These are phyloP conservation scores for Salvelinus alpinus DNA, from an alignment of 2,113 vertebrate species.

Conservation along the genomic window DNA sequence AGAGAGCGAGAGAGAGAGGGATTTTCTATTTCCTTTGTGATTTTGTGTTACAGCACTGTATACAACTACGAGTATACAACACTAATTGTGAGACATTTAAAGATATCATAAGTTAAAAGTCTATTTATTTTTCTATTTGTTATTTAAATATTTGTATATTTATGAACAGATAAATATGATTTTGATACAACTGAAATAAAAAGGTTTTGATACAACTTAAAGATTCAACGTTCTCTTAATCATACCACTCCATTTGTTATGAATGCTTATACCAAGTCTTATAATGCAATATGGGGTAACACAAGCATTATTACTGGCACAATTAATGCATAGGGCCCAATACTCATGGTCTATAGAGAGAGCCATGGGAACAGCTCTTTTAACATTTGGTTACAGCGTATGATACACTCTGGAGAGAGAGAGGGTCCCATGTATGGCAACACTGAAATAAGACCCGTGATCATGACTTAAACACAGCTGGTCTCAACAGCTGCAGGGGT, in stretches of 20 bases:
- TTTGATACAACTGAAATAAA: constrained; percentile 39
- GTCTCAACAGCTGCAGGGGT: constrained; percentile 42
- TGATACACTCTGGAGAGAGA: neutral
- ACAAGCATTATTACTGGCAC: too few species aligned
- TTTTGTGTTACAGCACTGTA: neutral
- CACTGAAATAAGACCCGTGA: constrained; percentile 40
- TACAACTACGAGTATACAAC: neutral
- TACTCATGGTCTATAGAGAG: neutral
- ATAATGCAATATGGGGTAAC: too few species aligned
- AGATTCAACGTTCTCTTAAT: too few species aligned
- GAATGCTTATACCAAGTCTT: too few species aligned
- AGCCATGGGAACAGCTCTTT: neutral
- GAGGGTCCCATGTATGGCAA: constrained; percentile 21
- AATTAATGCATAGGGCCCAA: neutral
- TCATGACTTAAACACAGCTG: constrained; percentile 47
- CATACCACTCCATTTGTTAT: too few species aligned
- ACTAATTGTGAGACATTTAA: too few species aligned
- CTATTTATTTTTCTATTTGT: constrained; percentile 42
- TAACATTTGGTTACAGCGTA: neutral
- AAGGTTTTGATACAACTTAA: too few species aligned
- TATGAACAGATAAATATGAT: constrained; percentile 44
- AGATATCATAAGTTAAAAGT: neutral
- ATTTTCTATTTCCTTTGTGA: neutral
- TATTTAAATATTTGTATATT: neutral
- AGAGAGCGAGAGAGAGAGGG: neutral